phyloP scores from a whole-genome alignment of 2,797 vertebrate species.

The Picus viridis region DNA sequence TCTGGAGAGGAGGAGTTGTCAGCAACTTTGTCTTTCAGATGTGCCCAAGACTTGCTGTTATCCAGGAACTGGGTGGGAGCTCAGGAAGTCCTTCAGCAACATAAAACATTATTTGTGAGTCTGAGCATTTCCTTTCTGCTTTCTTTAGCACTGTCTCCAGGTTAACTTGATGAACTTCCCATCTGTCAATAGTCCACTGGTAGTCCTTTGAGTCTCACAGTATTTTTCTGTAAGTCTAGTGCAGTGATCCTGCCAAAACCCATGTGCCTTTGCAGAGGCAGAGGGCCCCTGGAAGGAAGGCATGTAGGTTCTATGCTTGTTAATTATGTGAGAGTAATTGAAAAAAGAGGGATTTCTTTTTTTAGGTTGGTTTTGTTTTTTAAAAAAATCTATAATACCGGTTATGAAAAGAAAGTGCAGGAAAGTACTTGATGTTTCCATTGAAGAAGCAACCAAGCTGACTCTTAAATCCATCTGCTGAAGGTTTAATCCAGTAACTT shows the following conservation, averaged over 20 bases:
- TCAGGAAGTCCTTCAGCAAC: slow-evolving; percentile 85
- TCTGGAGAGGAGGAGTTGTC: slow-evolving; percentile 85
- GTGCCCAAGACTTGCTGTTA: slow-evolving; percentile 87
- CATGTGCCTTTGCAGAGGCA: not conserved
- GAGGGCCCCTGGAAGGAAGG: too few relatives aligned
- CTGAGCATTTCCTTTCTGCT: not conserved
- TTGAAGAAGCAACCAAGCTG: not conserved
- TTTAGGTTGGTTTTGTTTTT: not conserved
- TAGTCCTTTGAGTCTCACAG: not conserved
- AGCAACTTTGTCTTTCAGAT: slow-evolving; percentile 86
- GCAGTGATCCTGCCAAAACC: not conserved
- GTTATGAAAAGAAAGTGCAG: not conserved
- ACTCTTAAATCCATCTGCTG: not conserved
- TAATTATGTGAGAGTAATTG: not conserved
- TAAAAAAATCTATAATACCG: not conserved
- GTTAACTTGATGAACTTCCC: not conserved
- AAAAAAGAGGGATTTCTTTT: not conserved
- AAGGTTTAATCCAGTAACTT: not conserved
- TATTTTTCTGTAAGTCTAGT: not conserved
- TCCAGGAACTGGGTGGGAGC: slow-evolving; percentile 88
- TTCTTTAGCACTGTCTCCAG: not conserved
- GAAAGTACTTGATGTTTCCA: not conserved
- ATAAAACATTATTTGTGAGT: slow-evolving; percentile 87
- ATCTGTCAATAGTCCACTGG: not conserved
- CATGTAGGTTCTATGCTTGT: rapidly evolving